Percentiles rank a stretch among this genome's conserved stretches.
phyloP scores from a whole-genome alignment of 2,113 vertebrate species.

The Ceratotherium simum region DNA sequence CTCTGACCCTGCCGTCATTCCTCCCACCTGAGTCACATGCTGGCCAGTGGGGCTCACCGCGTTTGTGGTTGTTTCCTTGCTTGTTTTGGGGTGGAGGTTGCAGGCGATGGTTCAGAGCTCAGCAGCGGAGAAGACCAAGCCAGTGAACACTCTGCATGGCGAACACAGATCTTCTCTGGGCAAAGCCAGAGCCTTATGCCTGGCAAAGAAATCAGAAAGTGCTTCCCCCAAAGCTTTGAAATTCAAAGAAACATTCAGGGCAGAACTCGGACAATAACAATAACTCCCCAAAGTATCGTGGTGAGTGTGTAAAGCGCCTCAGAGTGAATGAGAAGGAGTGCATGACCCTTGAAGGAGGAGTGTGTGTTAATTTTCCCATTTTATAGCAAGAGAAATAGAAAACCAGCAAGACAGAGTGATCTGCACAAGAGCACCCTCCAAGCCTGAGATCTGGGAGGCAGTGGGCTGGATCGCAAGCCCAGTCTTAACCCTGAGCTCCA shows the following conservation, averaged over 20 bases:
- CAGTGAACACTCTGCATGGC: fast-evolving
- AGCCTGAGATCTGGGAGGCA: not conserved
- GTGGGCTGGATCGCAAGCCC: too few species aligned
- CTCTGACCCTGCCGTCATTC: not conserved
- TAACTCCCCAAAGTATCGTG: not conserved
- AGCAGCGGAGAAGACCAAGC: not conserved
- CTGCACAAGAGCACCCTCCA: fast-evolving
- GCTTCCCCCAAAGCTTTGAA: not conserved
- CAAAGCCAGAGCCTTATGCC: not conserved
- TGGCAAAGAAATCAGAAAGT: not conserved
- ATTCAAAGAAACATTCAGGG: not conserved
- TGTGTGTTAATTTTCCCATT: too few species aligned
- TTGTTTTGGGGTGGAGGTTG: not conserved
- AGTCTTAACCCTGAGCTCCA: not conserved
- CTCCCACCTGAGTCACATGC: not conserved
- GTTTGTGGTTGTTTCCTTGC: not conserved
- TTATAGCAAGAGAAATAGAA: not conserved
- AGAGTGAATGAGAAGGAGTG: not conserved
- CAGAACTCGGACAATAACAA: not conserved
- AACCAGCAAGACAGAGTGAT: fast-evolving
- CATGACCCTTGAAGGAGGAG: not conserved
- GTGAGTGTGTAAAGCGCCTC: not conserved
- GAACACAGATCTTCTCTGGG: not conserved
- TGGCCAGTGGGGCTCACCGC: not conserved
- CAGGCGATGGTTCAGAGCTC: not conserved